Conservation (phyloP, 2,797 vertebrate genomes). For the Xenentodon cancila region DNA sequence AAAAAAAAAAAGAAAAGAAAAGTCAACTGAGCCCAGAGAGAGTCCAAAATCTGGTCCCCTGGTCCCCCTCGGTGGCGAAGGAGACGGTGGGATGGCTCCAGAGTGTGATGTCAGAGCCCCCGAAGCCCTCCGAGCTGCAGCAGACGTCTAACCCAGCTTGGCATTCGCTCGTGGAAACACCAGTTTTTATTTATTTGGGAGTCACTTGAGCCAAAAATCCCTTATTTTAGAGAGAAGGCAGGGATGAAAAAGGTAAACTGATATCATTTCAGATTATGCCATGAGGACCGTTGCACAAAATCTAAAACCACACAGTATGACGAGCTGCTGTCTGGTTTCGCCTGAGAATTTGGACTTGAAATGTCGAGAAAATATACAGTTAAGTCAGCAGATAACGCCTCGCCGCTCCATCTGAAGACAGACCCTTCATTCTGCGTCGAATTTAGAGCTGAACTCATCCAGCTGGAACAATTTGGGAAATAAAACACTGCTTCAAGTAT, state of each 20-base stretch:
- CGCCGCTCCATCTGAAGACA: too few species aligned
- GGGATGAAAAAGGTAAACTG: neutral
- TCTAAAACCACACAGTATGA: too few species aligned
- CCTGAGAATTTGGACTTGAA: too few species aligned
- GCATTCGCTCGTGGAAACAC: constrained; percentile 36
- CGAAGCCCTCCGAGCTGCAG: constrained; percentile 27
- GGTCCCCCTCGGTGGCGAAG: constrained; percentile 1
- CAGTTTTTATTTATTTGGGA: constrained; percentile 28
- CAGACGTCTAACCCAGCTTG: constrained; percentile 40
- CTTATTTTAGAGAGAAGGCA: constrained; percentile 8
- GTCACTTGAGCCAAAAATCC: constrained; percentile 9
- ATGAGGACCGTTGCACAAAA: too few species aligned
- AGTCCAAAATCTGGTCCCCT: neutral
- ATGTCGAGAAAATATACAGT: too few species aligned
- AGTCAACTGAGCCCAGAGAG: constrained; percentile 4
- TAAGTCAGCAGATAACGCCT: too few species aligned
- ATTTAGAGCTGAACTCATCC: too few species aligned
- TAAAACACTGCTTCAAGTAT: neutral
- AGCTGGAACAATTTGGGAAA: too few species aligned
- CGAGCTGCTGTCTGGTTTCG: too few species aligned
- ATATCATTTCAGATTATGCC: neutral
- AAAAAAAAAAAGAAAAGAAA: constrained; percentile 11
- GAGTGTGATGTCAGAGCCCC: constrained; percentile 54
- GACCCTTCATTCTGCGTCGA: too few species aligned
- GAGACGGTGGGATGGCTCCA: constrained; percentile 24